These are phyloP conservation scores for Styela clava DNA, from an alignment of 23 tunicate species.

Conservation along the genomic window DNA sequence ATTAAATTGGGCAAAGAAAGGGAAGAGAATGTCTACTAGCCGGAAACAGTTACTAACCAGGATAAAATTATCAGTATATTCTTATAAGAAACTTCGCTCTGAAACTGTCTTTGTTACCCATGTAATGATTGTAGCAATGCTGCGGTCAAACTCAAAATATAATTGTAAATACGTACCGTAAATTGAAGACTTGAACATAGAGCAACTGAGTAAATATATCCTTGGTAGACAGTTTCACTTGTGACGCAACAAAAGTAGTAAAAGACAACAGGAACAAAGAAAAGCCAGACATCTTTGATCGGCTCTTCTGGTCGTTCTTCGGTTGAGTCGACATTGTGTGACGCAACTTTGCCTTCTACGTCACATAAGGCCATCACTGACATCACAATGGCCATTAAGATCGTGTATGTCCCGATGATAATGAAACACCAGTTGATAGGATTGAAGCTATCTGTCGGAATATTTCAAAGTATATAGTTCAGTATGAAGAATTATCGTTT, in stretches of 20 bases:
- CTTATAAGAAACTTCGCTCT: no score
- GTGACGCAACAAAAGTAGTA: conserved; percentile 39
- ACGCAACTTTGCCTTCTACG: not conserved
- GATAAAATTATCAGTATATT: no score
- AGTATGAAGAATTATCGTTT: no score
- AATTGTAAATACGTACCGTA: conserved; percentile 19
- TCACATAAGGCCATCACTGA: conserved; percentile 5
- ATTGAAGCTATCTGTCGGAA: conserved; percentile 34
- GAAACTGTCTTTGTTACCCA: no score
- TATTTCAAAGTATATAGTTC: not conserved
- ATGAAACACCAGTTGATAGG: conserved; percentile 89
- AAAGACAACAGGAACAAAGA: conserved; percentile 21
- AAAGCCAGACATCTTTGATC: conserved; percentile 32
- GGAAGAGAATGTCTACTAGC: no score
- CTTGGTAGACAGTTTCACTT: conserved; percentile 31
- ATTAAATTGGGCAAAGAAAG: no score
- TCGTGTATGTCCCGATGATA: conserved; percentile 58
- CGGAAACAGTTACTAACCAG: no score
- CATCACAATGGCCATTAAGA: conserved; percentile 3
- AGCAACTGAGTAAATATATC: conserved; percentile 33
- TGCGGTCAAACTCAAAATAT: no score
- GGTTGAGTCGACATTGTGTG: conserved; percentile 22
- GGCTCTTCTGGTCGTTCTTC: conserved; percentile 52
- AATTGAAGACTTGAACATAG: conserved; percentile 25
- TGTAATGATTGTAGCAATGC: no score